phyloP scores from a whole-genome alignment of 2,113 vertebrate genomes.

The Lampris incognitus region DNA sequence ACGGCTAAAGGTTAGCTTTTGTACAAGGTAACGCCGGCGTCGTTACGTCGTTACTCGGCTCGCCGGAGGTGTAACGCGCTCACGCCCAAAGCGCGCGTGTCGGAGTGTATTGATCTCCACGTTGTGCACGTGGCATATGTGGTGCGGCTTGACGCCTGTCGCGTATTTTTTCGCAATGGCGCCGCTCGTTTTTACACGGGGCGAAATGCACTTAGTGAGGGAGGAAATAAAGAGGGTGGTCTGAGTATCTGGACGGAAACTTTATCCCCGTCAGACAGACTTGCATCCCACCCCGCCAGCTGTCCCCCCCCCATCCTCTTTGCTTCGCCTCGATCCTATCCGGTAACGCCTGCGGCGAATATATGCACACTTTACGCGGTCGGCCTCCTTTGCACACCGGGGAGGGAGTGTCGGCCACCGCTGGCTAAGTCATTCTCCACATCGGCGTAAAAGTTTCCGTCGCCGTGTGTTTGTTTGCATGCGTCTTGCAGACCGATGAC shows the following conservation, averaged over 20 bases:
- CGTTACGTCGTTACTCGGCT: constrained; percentile 20
- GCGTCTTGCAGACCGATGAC: constrained; percentile 65
- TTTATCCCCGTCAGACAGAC: constrained; percentile 66
- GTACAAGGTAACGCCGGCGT: constrained; percentile 51
- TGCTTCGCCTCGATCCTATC: constrained; percentile 38
- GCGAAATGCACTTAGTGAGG: not conserved
- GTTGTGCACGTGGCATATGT: constrained; percentile 68
- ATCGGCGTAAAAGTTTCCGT: constrained; percentile 72
- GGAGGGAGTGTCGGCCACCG: constrained; percentile 70
- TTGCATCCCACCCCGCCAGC: constrained; percentile 72
- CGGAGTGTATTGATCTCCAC: constrained; percentile 52
- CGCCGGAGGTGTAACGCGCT: constrained; percentile 51
- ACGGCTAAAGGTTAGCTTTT: constrained; percentile 57
- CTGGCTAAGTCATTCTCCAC: constrained; percentile 54
- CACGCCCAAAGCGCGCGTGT: constrained; percentile 59
- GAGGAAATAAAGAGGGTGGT: constrained; percentile 42
- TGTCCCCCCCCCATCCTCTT: constrained; percentile 48
- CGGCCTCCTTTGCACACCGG: constrained; percentile 40
- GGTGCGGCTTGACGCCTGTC: not conserved
- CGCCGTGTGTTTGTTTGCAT: constrained; percentile 43
- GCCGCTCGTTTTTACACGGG: not conserved
- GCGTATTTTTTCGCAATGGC: not conserved
- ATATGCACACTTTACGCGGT: constrained; percentile 33
- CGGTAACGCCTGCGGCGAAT: constrained; percentile 52
- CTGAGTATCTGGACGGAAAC: constrained; percentile 59